Conservation (phyloP, 2,888 invertebrate species). For the Boloria euphrosyne region DNA sequence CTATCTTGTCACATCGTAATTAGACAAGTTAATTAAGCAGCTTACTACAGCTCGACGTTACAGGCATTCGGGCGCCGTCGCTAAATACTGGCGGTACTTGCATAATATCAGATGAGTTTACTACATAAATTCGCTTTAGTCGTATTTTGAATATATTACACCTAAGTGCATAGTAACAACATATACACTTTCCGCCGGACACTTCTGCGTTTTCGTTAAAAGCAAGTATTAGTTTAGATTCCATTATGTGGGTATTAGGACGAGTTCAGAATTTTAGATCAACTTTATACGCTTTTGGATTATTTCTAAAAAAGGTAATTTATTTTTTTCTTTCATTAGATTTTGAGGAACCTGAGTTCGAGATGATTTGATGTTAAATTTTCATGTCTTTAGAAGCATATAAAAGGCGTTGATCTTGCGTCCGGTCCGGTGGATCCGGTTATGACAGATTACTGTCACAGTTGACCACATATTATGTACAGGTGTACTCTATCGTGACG, state of each 20-base stretch:
- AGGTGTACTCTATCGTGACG: too few relatives aligned
- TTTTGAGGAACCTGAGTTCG: too few relatives aligned
- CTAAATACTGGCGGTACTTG: slow-evolving; percentile 27
- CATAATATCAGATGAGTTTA: slow-evolving; percentile 20
- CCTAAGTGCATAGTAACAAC: slow-evolving; percentile 8
- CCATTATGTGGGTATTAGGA: background rate
- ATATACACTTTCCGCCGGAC: background rate
- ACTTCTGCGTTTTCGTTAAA: slow-evolving; percentile 5
- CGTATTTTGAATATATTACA: slow-evolving; percentile 9
- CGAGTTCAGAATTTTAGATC: too few relatives aligned
- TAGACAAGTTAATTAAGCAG: slow-evolving; percentile 58
- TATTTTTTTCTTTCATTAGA: too few relatives aligned
- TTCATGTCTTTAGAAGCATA: too few relatives aligned
- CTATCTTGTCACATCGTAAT: slow-evolving; percentile 55
- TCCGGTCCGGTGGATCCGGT: too few relatives aligned
- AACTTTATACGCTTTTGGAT: too few relatives aligned
- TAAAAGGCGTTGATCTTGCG: too few relatives aligned
- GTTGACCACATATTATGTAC: too few relatives aligned
- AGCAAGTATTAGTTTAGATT: slow-evolving; percentile 1
- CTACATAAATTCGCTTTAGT: slow-evolving; percentile 9
- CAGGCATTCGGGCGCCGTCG: slow-evolving; percentile 28
- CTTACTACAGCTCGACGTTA: slow-evolving; percentile 33
- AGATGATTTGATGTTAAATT: too few relatives aligned
- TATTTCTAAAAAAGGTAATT: too few relatives aligned
- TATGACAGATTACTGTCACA: too few relatives aligned